Evolutionary conservation across 2,113 vertebrate genomes (phyloP).

Genomic region (Scomber colias): DNA sequence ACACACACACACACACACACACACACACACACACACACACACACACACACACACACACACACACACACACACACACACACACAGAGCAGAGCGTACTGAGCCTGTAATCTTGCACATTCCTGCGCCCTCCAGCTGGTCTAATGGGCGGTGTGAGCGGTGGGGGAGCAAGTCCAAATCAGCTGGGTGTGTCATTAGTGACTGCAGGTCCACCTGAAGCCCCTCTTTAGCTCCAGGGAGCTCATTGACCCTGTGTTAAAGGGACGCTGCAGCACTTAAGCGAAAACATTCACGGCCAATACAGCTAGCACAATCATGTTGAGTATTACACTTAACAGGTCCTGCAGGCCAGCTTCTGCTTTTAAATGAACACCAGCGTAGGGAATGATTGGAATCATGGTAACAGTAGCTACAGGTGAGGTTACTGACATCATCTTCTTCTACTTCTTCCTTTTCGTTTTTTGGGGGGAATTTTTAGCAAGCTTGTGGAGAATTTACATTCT

Average conservation of each 20-base stretch:
- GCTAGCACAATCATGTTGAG: background rate
- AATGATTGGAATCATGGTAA: background rate
- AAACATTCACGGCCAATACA: background rate
- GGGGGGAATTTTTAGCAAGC: too few relatives aligned
- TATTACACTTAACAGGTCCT: background rate
- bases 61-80: slow-evolving; percentile 11
- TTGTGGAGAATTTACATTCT: too few relatives aligned
- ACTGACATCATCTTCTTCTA: too few relatives aligned
- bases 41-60: slow-evolving; percentile 6
- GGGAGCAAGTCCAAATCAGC: slow-evolving; percentile 33
- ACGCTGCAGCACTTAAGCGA: slow-evolving; percentile 11
- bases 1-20: too few relatives aligned
- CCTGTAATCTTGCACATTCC: slow-evolving; percentile 64
- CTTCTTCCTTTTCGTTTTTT: too few relatives aligned
- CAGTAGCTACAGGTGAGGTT: too few relatives aligned
- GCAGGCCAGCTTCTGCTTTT: background rate
- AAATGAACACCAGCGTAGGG: background rate
- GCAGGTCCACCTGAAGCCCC: slow-evolving; percentile 23
- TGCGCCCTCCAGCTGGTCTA: slow-evolving; percentile 27
- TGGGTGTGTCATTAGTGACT: slow-evolving; percentile 49
- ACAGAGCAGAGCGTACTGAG: background rate
- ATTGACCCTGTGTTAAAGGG: slow-evolving; percentile 27
- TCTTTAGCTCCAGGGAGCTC: slow-evolving; percentile 45
- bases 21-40: too few relatives aligned
- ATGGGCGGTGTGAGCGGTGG: slow-evolving; percentile 4